Base-by-base conservation (phyloP, 53 echinoderm and acorn worm genomes). In the Astropecten irregularis region DNA sequence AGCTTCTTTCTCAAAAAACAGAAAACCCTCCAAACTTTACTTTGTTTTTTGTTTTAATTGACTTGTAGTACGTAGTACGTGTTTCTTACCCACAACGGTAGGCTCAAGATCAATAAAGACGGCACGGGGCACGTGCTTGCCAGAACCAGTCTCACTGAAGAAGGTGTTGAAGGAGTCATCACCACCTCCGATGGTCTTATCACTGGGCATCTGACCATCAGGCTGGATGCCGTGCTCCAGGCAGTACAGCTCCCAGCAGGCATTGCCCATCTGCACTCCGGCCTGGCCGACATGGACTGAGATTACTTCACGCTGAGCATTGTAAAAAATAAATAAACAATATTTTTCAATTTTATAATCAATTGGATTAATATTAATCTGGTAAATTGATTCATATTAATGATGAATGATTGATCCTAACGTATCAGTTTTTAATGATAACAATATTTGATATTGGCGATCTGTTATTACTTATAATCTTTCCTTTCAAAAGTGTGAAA, bases 231-330 rank as follows among this genome's bases (percentile, higher is more conserved):
- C 91, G 88, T 91, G 91, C 81, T 91, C 91, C 0, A 91, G 84
- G 51, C 91, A 91, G 91, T 91, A 91, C 91, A 91, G 70, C 91
- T 91, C 91, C 91, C 92, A 92, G 92, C 92, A 92, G 72, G 93
- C 90, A 90, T 93, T 91, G 68, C 92, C 92, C 40, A 94, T 94
- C 83, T 94, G 94, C 68, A 91, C 94, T 37, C 94, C 94, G 82
- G 94, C 94, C 82, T 93, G 94, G 39, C 94, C 94, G 27, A 91
- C 88, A 48, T 93, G 90, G 85, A 93, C 57, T 15, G 94, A 93
- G 64, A 93, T 93, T 60, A 49, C 40, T 48, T 79, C 79, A 62
- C 79, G 79, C 79, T 79, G 42, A n/a, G 42, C 6, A 42, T 42
- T 42, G 6, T 8, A 42, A 11, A 42, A 11, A 42, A 42, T 42